phyloP scores from a whole-genome alignment of 2,888 invertebrate genomes.

The Apodemia zela region DNA sequence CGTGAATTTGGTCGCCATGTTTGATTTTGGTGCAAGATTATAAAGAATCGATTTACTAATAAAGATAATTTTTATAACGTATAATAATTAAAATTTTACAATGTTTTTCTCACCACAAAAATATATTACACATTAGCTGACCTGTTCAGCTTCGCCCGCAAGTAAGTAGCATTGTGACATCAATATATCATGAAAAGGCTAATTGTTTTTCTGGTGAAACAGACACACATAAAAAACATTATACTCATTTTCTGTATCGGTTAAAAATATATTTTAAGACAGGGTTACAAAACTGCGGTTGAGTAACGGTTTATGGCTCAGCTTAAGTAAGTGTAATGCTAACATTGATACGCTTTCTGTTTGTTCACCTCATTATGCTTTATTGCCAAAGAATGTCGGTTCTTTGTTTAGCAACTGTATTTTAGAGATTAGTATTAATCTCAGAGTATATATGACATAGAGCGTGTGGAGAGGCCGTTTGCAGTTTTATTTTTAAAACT shows the following conservation, averaged over 20 bases:
- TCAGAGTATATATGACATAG: not conserved
- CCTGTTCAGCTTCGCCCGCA: too few relatives aligned
- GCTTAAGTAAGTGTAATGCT: constrained; percentile 40
- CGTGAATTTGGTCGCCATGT: not conserved
- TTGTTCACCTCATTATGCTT: constrained; percentile 40
- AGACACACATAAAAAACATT: not conserved
- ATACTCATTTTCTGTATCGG: not conserved
- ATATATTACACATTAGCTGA: too few relatives aligned
- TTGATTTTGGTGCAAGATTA: not conserved
- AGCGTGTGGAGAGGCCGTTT: not conserved
- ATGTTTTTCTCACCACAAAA: too few relatives aligned
- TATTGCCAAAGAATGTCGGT: constrained; percentile 34
- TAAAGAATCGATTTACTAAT: not conserved
- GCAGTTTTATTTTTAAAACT: too few relatives aligned
- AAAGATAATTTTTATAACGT: too few relatives aligned
- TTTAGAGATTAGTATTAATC: constrained; percentile 30
- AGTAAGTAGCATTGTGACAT: too few relatives aligned
- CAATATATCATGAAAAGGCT: too few relatives aligned
- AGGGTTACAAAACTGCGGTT: constrained; percentile 25
- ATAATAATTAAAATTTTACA: too few relatives aligned
- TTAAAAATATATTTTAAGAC: not conserved
- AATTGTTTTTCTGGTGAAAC: too few relatives aligned
- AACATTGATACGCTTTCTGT: constrained; percentile 47
- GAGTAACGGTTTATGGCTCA: constrained; percentile 38
- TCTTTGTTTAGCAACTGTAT: constrained; percentile 34